A percentile compares a stretch with the other conserved stretches of the same genome.
Conservation (phyloP, 2,797 vertebrate species). For the Lithobates pipiens region DNA sequence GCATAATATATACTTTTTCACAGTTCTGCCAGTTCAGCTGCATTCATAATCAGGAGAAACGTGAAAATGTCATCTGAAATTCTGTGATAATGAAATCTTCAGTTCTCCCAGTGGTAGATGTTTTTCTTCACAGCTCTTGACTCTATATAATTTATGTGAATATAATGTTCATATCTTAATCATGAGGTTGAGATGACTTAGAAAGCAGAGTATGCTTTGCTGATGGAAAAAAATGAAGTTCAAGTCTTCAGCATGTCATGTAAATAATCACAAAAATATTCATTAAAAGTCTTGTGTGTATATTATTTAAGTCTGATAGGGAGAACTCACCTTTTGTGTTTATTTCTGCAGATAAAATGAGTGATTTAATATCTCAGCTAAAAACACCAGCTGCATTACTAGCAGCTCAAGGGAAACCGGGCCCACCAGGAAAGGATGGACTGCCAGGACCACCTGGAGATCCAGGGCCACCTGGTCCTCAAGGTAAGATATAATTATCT, state of each 20-base stretch:
- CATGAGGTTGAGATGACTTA: slow-evolving; percentile 19
- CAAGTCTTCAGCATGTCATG: not conserved
- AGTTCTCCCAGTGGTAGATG: slow-evolving; percentile 10
- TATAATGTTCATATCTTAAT: slow-evolving; percentile 22
- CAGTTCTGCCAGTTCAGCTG: not conserved
- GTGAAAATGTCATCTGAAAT: slow-evolving; percentile 8
- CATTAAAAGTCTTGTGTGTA: not conserved
- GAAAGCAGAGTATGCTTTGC: slow-evolving; percentile 1
- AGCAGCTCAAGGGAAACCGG: slow-evolving; percentile 87
- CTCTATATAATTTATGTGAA: slow-evolving; percentile 11
- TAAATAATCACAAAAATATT: slow-evolving; percentile 19
- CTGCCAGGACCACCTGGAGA: slow-evolving; percentile 84
- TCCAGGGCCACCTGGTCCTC: slow-evolving; percentile 83
- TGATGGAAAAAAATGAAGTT: slow-evolving; percentile 14
- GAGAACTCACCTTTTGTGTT: slow-evolving; percentile 45
- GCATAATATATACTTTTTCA: not conserved
- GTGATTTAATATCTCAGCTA: slow-evolving; percentile 77
- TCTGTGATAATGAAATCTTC: slow-evolving; percentile 4
- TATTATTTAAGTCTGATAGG: not conserved
- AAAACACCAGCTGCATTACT: slow-evolving; percentile 90
- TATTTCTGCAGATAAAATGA: slow-evolving; percentile 83
- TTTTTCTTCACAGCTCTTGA: slow-evolving; percentile 5
- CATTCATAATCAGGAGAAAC: slow-evolving; percentile 1
- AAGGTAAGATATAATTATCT: slow-evolving; percentile 80
- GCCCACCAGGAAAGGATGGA: slow-evolving; percentile 89